These are phyloP conservation scores for Mobula birostris DNA, from an alignment of 2,113 vertebrate species.

Conservation along the genomic window DNA sequence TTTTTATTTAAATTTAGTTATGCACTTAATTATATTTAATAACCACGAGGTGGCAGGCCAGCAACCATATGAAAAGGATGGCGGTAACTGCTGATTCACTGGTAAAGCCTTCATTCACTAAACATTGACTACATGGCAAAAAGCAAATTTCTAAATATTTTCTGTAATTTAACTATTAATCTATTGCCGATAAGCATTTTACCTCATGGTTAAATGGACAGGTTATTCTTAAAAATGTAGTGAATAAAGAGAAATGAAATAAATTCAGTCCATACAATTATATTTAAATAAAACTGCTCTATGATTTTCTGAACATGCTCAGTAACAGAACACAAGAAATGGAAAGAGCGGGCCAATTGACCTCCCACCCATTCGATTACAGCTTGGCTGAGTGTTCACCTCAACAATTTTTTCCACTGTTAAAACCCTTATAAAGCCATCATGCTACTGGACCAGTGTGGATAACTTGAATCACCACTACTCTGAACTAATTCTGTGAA, in stretches of 20 bases:
- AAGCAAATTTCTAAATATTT: neutral
- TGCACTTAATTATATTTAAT: neutral
- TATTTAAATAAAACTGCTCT: neutral
- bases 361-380: too few species aligned
- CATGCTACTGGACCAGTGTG: too few species aligned
- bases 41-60: neutral
- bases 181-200: neutral
- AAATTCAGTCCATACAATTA: neutral
- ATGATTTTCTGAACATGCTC: neutral
- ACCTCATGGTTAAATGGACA: neutral
- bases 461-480: too few species aligned
- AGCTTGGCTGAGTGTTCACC: too few species aligned
- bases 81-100: neutral
- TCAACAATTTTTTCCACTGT: too few species aligned
- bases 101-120: neutral
- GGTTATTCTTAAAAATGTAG: neutral
- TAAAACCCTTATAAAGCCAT: too few species aligned
- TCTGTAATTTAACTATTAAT: neutral
- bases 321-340: too few species aligned
- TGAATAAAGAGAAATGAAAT: neutral
- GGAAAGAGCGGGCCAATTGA: too few species aligned
- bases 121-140: neutral
- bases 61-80: neutral
- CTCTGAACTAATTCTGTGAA: too few species aligned
- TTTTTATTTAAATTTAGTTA: neutral